Conservation (phyloP, 2,797 vertebrate genomes). For the Chromis chromis region DNA sequence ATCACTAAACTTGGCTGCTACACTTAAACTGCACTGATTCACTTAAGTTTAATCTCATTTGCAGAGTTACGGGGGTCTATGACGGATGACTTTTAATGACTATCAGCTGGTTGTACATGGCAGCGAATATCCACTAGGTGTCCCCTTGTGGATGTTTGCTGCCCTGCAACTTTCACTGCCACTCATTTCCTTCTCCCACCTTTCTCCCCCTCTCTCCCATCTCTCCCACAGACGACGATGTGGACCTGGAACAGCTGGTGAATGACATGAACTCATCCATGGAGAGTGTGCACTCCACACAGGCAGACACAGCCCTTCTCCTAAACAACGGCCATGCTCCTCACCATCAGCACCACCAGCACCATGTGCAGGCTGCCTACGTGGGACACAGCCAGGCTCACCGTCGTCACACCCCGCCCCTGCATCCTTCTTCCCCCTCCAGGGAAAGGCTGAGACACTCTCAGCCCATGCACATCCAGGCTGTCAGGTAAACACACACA, state of each 20-base stretch:
- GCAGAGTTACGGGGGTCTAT: not conserved
- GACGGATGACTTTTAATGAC: slow-evolving; percentile 16
- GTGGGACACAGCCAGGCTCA: slow-evolving; percentile 59
- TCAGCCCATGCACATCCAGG: slow-evolving; percentile 94
- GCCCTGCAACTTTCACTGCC: slow-evolving; percentile 8
- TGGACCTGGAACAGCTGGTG: slow-evolving; percentile 94
- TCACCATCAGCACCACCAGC: slow-evolving; percentile 49
- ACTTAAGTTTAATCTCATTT: not conserved
- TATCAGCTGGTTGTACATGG: slow-evolving; percentile 8
- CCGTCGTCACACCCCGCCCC: slow-evolving; percentile 74
- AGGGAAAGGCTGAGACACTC: slow-evolving; percentile 89
- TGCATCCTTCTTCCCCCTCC: slow-evolving; percentile 43
- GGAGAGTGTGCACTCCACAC: slow-evolving; percentile 90
- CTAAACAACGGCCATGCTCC: slow-evolving; percentile 85
- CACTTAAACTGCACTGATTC: slow-evolving; percentile 2
- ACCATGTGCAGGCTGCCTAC: slow-evolving; percentile 50
- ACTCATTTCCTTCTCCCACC: slow-evolving; percentile 1
- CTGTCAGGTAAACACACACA: slow-evolving; percentile 87
- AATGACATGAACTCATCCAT: slow-evolving; percentile 95
- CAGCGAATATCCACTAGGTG: slow-evolving; percentile 10
- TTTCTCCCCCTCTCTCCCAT: slow-evolving; percentile 3
- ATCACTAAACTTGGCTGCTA: not conserved
- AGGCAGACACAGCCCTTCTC: slow-evolving; percentile 89
- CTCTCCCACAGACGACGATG: slow-evolving; percentile 89
- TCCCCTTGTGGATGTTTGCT: slow-evolving; percentile 35